Percentiles rank a stretch among this genome's conserved stretches.
Conservation (phyloP, 2,888 invertebrate species). For the Lissonota sp. region DNA sequence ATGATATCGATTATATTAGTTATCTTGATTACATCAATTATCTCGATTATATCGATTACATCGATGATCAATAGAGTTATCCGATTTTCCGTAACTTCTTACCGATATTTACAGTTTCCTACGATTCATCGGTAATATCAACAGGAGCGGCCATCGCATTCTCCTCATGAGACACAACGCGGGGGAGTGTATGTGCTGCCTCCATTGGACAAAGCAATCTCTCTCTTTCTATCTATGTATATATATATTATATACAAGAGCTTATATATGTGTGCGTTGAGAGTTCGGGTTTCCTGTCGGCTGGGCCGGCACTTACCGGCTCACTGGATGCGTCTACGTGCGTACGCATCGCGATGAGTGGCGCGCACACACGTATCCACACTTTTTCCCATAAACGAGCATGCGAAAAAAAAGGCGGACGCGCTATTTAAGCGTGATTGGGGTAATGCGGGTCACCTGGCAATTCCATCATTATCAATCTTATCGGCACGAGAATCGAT, state of each 20-base stretch:
- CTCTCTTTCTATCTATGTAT: background rate
- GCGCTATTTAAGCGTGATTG: background rate
- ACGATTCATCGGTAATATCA: conserved; percentile 43
- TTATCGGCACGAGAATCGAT: no score
- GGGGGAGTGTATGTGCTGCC: conserved; percentile 42
- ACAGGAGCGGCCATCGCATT: conserved; percentile 61
- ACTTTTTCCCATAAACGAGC: background rate
- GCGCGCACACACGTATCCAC: background rate
- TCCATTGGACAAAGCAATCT: conserved; percentile 61
- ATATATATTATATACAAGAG: background rate
- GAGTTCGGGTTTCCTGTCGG: conserved; percentile 60
- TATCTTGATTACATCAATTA: no score
- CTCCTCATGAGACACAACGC: conserved; percentile 17
- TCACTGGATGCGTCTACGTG: conserved; percentile 35
- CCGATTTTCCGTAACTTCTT: background rate
- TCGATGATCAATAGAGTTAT: background rate
- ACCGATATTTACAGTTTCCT: background rate
- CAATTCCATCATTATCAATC: background rate
- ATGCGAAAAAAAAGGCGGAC: conserved; percentile 32
- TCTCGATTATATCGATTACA: no score
- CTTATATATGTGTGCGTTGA: conserved; percentile 33
- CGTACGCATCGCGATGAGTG: conserved; percentile 56
- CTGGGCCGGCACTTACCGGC: conserved; percentile 34
- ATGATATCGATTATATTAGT: no score
- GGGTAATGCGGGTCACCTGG: background rate